Conservation (phyloP, 2,113 vertebrate species). For the Tonatia bakeri region DNA sequence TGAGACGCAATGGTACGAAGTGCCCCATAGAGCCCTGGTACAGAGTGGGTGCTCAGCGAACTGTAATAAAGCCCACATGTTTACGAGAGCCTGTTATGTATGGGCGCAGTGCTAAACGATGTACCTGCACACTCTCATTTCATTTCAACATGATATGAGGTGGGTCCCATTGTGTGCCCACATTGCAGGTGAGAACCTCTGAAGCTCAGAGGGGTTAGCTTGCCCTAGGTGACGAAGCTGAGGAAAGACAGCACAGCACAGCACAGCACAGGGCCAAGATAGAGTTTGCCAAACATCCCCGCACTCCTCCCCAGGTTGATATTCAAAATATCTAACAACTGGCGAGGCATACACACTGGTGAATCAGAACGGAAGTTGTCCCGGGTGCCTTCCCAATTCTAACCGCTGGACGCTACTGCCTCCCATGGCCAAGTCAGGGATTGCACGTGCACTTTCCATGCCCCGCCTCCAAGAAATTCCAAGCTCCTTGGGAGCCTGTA, state of each 20-base stretch:
- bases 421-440: not conserved
- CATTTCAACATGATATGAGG: not conserved
- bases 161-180: not conserved
- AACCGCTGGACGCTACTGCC: not conserved
- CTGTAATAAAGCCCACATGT: not conserved
- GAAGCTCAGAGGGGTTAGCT: not conserved
- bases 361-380: accelerated
- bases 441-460: not conserved
- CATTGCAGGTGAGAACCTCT: not conserved
- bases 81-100: not conserved
- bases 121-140: accelerated
- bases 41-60: not conserved
- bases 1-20: not conserved
- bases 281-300: not conserved
- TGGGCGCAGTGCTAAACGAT: not conserved
- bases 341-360: accelerated
- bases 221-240: not conserved
- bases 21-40: not conserved
- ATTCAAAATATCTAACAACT: not conserved
- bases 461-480: not conserved
- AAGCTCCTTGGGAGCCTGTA: not conserved
- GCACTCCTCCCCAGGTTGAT: not conserved
- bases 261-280: not conserved
- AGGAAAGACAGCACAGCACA: not conserved
- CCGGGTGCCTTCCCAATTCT: not conserved